These are phyloP conservation scores for Rhaphigaster nebulosa DNA, from an alignment of 2,888 invertebrate species.

Conservation along the genomic window DNA sequence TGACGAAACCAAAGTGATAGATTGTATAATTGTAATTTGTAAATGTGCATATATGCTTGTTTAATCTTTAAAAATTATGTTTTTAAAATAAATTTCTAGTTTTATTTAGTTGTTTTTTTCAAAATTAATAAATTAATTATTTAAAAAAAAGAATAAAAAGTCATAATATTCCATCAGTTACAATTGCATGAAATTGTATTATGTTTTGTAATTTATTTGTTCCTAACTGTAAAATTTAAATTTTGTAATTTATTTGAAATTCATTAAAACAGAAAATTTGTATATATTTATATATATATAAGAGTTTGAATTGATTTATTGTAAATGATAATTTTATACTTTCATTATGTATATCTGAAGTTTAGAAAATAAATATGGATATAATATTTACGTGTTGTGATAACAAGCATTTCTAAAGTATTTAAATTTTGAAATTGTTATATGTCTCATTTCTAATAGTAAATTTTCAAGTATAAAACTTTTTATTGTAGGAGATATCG, in stretches of 20 bases:
- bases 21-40: not conserved
- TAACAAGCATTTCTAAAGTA: not conserved
- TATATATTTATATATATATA: not conserved
- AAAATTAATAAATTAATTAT: constrained; percentile 1
- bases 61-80: not conserved
- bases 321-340: not conserved
- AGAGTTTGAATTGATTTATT: not conserved
- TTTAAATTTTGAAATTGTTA: not conserved
- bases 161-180: not conserved
- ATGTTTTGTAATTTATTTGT: not conserved
- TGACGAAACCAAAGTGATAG: constrained; percentile 31
- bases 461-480: not conserved
- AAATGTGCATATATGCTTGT: not conserved
- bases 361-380: not conserved
- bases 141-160: not conserved
- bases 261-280: not conserved
- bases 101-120: not conserved
- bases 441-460: not conserved
- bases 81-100: not conserved
- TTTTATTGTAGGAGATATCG: too few relatives aligned
- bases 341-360: not conserved
- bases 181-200: not conserved
- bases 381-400: not conserved
- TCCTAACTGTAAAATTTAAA: not conserved
- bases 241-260: not conserved